Base-by-base conservation (phyloP, 2,888 invertebrate genomes). In the Stenoptilia bipunctidactyla region DNA sequence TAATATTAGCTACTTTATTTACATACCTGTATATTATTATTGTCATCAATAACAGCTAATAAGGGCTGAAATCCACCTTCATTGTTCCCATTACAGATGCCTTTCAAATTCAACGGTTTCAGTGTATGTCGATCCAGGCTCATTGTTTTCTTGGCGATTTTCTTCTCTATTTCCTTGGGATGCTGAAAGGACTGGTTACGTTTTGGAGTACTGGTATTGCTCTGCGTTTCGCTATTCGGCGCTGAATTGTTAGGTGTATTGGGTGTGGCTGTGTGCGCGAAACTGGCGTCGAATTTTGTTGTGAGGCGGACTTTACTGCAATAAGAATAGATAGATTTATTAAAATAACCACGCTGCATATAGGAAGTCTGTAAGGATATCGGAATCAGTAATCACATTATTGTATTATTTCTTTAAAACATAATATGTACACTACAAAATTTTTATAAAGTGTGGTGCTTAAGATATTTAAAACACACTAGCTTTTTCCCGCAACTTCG, bases 281-380 rank as follows among this genome's bases (percentile, higher is more conserved):
- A 85, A 46, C 75, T 75, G 2, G 75, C 80, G 51, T 83, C 84
- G 56, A 85, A 85, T 30, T 68, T 74, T 6, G 74, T 70, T 25
- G 83, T 80, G 33, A 83, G 59, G 13, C 83, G 77, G 12, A 70
- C 69, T 62, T 72, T 75, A 37, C 84, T 85, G 58, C 12, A 44
- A 39, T 13, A 15, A 13, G 13, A 42, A 27, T 34, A 34, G 2
- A 20, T 15, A 9, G 12, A n/a, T n/a, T n/a, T n/a, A n/a, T n/a
- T n/a, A n/a, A n/a, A n/a, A n/a, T n/a, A n/a, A n/a, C n/a, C n/a
- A n/a, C n/a, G n/a, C n/a, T n/a, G n/a, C n/a, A n/a, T n/a, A n/a
- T n/a, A n/a, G n/a, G n/a, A n/a, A n/a, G n/a, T n/a, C n/a, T n/a
- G n/a, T n/a, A n/a, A n/a, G n/a, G n/a, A n/a, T n/a, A n/a, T n/a